Base-by-base conservation (phyloP, 1,140 invertebrate genomes). In the Zophobas morio region DNA sequence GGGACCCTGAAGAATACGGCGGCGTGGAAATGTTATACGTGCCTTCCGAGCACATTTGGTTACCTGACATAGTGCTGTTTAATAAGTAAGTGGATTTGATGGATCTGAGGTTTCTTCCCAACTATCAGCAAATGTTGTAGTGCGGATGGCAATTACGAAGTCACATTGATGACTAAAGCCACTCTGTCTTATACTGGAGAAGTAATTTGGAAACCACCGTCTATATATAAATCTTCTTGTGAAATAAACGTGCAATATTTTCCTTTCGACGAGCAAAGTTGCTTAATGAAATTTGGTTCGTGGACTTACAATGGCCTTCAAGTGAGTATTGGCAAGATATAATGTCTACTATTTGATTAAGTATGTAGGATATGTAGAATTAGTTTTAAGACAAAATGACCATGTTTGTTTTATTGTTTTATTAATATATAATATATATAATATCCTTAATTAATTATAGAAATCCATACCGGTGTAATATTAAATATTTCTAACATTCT, bases 161-260 rank as follows among this genome's bases (percentile, higher is more conserved):
- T 98, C 46, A 98, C 96, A 1, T 88, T 98, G 6, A 98, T 98
- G 96, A 99, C 97, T 1, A 99, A 99, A 88, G 97, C 96, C 0
- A 98, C 95, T 1, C 87, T 98, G 0, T 94, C 95, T 80, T 95
- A 94, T 81, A 96, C 93, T 0, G 96, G 97, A 0, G 95, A 96
- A 86, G 96, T 98, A 6, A 92, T 93, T 57, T 99, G 98, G 98
- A 97, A 98, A 86, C 98, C 98, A 0, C 98, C 98, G 0, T 98
- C 98, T 0, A 99, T 99, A 87, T 99, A 99, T 88, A 99, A 99
- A 87, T 98, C 96, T 35, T 99, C 96, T 0, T 99, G 98, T 84
- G 94, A 97, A 86, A 98, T 98, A 79, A 95, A 96, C 84, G 94
- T 99, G 0, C 95, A 99, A 86, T 99, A 97, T 88, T 99, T 98